Percentiles rank a stretch among this genome's conserved stretches.
Evolutionary conservation across 2,113 vertebrate species (phyloP).

Genomic region (Numida meleagris): DNA sequence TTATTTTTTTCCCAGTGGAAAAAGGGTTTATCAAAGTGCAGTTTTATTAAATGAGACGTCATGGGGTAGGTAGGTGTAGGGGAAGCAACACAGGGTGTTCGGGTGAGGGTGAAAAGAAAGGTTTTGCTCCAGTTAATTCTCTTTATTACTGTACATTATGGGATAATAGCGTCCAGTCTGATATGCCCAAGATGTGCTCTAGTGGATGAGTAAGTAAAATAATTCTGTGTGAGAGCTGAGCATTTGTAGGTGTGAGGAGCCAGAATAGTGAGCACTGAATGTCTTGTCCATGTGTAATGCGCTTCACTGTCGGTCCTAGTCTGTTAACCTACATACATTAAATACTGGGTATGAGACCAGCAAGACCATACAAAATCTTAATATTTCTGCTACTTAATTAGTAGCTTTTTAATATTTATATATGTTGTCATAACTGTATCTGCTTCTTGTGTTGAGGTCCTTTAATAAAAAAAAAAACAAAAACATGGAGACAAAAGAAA

Average conservation of each 20-base stretch:
- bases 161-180: background rate
- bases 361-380: background rate
- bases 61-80: rapidly evolving
- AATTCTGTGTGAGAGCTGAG: background rate
- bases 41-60: background rate
- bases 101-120: rapidly evolving
- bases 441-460: background rate
- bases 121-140: background rate
- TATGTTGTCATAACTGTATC: background rate
- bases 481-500: background rate
- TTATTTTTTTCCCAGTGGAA: background rate
- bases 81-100: background rate
- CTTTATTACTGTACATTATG: background rate
- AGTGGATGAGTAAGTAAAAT: background rate
- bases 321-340: background rate
- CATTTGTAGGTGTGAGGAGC: background rate
- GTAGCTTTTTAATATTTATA: background rate
- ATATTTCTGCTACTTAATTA: background rate
- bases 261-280: rapidly evolving
- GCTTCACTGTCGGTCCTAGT: background rate
- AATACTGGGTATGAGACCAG: background rate
- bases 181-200: background rate
- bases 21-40: background rate
- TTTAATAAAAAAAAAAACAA: background rate
- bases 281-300: background rate